phyloP scores from a whole-genome alignment of 2,113 vertebrate species.

The Pseudolaguvia tuberculata region DNA sequence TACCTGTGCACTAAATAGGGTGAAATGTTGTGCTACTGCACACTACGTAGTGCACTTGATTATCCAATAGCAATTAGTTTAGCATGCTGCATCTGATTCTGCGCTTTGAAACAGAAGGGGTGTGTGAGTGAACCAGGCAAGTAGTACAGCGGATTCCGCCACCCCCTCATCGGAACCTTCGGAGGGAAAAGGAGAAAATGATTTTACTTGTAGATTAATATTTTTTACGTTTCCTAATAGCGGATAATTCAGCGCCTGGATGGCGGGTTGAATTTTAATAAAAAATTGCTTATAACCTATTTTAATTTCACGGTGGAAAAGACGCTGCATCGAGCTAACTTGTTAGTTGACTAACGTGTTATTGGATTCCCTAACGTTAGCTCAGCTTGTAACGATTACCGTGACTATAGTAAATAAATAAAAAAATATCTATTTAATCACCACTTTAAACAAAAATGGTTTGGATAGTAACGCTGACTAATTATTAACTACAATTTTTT shows the following conservation, averaged over 20 bases:
- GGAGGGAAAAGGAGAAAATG: background rate
- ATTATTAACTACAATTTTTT: background rate
- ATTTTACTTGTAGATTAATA: background rate
- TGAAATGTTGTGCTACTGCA: background rate
- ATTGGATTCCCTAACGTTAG: background rate
- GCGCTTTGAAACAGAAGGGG: constrained; percentile 26
- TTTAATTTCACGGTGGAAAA: background rate
- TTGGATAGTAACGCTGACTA: background rate
- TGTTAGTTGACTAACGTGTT: background rate
- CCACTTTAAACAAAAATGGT: too few species aligned
- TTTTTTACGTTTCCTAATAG: background rate
- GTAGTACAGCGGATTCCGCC: constrained; percentile 10
- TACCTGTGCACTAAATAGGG: background rate
- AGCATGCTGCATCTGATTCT: background rate
- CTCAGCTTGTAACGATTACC: background rate
- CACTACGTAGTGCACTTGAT: background rate
- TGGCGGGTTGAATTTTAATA: background rate
- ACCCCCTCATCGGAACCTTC: constrained; percentile 11
- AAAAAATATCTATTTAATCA: background rate
- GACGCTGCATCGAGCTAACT: constrained; percentile 13
- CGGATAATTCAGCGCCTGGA: background rate
- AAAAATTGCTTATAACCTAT: background rate
- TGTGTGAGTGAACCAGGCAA: background rate
- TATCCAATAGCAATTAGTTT: background rate
- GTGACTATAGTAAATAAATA: background rate